Evolutionary conservation across 2,797 vertebrate genomes (phyloP), one percentile per base, ranked within the genome.

Genomic region (Darevskia mixta): DNA sequence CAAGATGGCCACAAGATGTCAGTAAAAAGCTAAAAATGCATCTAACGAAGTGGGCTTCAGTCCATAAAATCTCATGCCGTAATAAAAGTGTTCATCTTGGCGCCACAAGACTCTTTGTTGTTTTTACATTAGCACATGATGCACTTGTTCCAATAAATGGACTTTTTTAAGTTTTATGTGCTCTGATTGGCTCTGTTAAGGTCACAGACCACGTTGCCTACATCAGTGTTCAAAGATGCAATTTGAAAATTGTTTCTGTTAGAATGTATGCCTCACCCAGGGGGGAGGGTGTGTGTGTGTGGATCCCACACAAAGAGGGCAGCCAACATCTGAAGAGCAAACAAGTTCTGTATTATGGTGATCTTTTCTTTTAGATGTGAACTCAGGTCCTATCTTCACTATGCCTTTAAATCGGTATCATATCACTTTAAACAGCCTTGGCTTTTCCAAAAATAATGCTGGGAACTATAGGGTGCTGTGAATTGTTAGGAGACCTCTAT

Each of bases 1-100:
- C 45, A 15, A 29, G 29, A 64, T 38, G 41, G 41, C 79, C 88
- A 90, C 85, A 76, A 90, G 89, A 32, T 80, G 89, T 87, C 89
- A 87, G 89, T 20, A 83, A 55, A 66, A 43, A 55, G 41, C 43
- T 43, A 77, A 71, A 29, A 27, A 71, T 71, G 29, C 69, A 71
- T 23, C 61, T 64, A 64, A 64, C 20, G 20, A 23, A 18, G 17
- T 64, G 61, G 58, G 58, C 58, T 61, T 61, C 58, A 55, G 49
- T 61, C 58, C 58, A 61, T 20, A 20, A 61, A 5, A 61, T 17
- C 58, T 61, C 4, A 61, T 20, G 58, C 58, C 18, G 5, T 20
- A 61, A 61, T 61, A 61, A 61, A 61, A 49, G 45, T 13, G 45
- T 11, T 49, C 11, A 49, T 49, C 45, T 49, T 13, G 18, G 58